phyloP scores from a whole-genome alignment of 2,797 vertebrate species.

The Okamejei kenojei region DNA sequence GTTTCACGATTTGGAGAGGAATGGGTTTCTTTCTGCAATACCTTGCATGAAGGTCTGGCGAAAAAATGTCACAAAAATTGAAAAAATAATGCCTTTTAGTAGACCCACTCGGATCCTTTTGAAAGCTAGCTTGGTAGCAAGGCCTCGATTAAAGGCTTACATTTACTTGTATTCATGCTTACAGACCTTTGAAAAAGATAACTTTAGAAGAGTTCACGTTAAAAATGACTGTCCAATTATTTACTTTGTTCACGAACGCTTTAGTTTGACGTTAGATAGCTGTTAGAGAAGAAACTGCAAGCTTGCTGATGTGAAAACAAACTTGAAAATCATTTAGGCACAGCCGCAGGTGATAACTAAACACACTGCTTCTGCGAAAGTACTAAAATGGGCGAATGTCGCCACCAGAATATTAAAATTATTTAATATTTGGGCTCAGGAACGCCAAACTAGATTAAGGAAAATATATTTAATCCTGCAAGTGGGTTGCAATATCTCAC shows the following conservation, averaged over 20 bases:
- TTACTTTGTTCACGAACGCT: too few species aligned
- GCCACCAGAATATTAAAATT: not conserved
- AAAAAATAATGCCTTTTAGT: not conserved
- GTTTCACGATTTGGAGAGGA: not conserved
- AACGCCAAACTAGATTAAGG: not conserved
- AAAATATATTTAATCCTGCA: too few species aligned
- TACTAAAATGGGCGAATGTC: not conserved
- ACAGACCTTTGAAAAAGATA: not conserved
- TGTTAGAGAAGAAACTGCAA: not conserved
- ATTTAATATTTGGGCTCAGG: not conserved
- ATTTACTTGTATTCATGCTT: not conserved
- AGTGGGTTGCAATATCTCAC: not conserved
- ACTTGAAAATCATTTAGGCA: not conserved
- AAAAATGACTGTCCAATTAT: not conserved
- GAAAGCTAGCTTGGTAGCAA: not conserved
- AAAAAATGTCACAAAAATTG: not conserved
- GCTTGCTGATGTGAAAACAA: slow-evolving; percentile 22
- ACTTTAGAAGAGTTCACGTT: not conserved
- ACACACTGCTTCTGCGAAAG: not conserved
- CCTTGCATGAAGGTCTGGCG: not conserved
- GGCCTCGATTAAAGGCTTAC: not conserved
- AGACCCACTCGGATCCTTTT: not conserved
- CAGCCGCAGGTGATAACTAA: slow-evolving; percentile 1
- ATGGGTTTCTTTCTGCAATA: not conserved
- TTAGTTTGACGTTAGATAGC: not conserved